Evolutionary conservation across 2,888 invertebrate genomes (phyloP), one percentile per base, ranked within the genome.

Genomic region (Cylloceria caligata): DNA sequence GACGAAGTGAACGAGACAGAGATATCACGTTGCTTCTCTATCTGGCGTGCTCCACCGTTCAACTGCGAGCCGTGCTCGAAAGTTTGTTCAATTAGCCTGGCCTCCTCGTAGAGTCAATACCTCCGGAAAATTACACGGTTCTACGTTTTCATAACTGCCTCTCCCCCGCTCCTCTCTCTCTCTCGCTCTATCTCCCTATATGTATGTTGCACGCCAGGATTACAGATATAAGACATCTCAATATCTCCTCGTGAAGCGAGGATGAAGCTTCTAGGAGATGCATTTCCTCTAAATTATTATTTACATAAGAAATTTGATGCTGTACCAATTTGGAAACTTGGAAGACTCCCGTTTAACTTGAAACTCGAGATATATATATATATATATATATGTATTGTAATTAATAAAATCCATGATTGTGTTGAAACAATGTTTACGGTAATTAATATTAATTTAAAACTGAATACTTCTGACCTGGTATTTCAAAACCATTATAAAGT

Each of bases 11-110:
- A 60, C 30, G 47, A 73, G 73, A 68, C 52, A 30, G 65, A 64
- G 36, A 76, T 57, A 75, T 62, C 34, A 27, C 42, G 16, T 24
- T 68, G 36, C 60, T 24, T 49, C 68, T 69, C 68, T 60, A 69
- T 62, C 68, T 57, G 19, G 68, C 49, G 62, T 52, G 62, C 55
- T 62, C 39, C 55, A 45, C 67, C 72, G 72, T 81, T 81, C 62
- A 62, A 81, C 76, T 72, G 68, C 74, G 81, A 76, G 55, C 62
- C 73, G 55, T 57, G 80, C 85, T 87, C 80, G 83, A 84, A 89
- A 89, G 88, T 90, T 90, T 88, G 88, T 90, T 87, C 89, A 90
- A 89, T 89, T 90, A 89, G 87, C 85, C 83, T 84, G 84, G 81
- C 86, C 87, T 89, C 84, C 85, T 84, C 81, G 73, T 73, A 88